Evolutionary conservation across 2,113 vertebrate genomes (phyloP).

Genomic region (Lates calcarifer): DNA sequence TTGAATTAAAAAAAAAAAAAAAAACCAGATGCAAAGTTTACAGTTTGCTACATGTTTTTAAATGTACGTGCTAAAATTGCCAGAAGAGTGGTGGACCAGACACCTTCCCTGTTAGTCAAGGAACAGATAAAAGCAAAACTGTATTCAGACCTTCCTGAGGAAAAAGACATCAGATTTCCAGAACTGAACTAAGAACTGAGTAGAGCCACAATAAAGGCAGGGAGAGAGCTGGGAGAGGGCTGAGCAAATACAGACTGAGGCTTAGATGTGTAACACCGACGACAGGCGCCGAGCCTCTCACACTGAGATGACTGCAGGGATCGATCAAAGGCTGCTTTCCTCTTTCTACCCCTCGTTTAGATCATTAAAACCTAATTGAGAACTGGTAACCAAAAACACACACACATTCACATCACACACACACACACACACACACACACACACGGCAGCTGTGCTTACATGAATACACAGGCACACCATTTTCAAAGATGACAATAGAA

Average conservation of each 20-base stretch:
- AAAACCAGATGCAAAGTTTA: neutral
- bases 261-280: constrained; percentile 48
- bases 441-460: constrained; percentile 16
- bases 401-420: constrained; percentile 1
- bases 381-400: constrained; percentile 39
- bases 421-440: neutral
- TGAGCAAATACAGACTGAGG: constrained; percentile 40
- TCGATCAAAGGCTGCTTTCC: constrained; percentile 62
- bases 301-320: constrained; percentile 62
- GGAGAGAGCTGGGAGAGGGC: constrained; percentile 9
- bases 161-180: neutral
- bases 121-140: constrained; percentile 38
- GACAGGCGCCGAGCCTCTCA: constrained; percentile 45
- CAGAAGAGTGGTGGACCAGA: neutral
- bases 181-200: constrained; percentile 18
- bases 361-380: constrained; percentile 72
- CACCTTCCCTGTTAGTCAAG: neutral
- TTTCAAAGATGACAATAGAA: constrained; percentile 48
- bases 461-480: constrained; percentile 24
- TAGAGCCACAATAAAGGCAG: constrained; percentile 14
- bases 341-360: constrained; percentile 38
- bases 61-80: neutral
- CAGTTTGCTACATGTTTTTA: neutral
- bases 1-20: no score
- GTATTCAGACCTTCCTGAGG: neutral